A percentile compares a stretch with the other conserved stretches of the same genome.
Evolutionary conservation across 2,797 vertebrate genomes (phyloP).

Genomic region (Pagetopsis macropterus): DNA sequence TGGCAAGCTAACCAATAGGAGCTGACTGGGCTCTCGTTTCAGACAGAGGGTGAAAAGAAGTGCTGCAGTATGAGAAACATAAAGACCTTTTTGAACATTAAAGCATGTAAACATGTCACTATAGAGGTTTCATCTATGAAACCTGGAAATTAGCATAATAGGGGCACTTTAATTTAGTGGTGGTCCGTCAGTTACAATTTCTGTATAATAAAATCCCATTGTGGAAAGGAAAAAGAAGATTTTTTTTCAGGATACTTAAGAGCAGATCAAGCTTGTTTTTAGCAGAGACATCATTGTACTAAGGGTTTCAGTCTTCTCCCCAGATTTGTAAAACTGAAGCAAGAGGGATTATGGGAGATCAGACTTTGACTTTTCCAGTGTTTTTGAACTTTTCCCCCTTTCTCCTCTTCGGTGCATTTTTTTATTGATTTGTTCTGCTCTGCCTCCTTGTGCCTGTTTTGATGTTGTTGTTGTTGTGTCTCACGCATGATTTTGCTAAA

Average conservation of each 20-base stretch:
- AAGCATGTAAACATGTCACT: no score
- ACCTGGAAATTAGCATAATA: no score
- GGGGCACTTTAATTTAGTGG: no score
- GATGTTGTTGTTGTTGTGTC: neutral
- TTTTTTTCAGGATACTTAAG: neutral
- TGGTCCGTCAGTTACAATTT: neutral
- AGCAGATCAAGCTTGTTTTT: slow-evolving; percentile 17
- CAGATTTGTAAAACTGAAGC: slow-evolving; percentile 9
- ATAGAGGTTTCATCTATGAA: no score
- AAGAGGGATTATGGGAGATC: slow-evolving; percentile 59
- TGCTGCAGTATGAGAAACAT: no score
- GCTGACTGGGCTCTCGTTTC: no score
- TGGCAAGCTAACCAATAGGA: no score
- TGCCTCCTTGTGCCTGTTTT: slow-evolving; percentile 41
- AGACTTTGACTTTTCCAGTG: slow-evolving; percentile 55
- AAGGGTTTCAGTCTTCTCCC: slow-evolving; percentile 10
- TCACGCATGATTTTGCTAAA: slow-evolving; percentile 54
- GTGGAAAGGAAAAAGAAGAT: slow-evolving; percentile 16
- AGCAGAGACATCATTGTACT: slow-evolving; percentile 24
- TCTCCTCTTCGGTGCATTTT: slow-evolving; percentile 46
- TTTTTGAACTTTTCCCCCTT: slow-evolving; percentile 39
- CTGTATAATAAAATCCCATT: neutral
- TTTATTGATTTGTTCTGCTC: slow-evolving; percentile 68
- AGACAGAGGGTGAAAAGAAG: no score
- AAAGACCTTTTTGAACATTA: no score